Conservation (phyloP, 2,113 vertebrate genomes). For the Regulus satrapa region DNA sequence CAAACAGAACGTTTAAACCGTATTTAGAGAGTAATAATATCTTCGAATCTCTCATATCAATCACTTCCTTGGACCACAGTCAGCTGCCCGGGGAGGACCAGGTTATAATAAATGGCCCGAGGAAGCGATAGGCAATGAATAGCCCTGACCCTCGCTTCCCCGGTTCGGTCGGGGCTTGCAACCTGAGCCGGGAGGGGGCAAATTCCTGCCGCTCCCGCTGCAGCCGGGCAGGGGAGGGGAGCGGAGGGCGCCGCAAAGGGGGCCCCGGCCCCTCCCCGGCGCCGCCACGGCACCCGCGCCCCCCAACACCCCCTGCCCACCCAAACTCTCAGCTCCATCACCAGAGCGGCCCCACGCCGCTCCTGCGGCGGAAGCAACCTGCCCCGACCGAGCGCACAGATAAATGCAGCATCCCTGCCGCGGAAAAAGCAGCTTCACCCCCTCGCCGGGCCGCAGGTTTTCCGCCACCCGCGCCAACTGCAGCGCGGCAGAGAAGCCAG, state of each 20-base stretch:
- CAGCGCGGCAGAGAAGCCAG: not conserved
- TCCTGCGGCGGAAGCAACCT: not conserved
- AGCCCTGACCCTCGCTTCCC: conserved; percentile 67
- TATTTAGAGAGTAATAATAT: not conserved
- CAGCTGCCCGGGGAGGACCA: not conserved
- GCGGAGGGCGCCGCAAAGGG: not conserved
- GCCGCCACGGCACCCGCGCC: not conserved
- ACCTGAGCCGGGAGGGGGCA: conserved; percentile 71
- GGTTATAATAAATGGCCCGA: conserved; percentile 56
- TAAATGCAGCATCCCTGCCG: no score
- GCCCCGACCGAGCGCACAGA: no score
- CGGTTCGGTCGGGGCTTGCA: conserved; percentile 69
- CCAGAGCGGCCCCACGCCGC: not conserved
- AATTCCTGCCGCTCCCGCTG: conserved; percentile 61
- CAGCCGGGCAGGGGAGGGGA: not conserved
- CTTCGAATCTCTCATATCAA: not conserved
- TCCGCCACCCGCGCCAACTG: not conserved
- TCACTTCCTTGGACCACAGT: not conserved
- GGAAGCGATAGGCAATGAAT: conserved; percentile 75
- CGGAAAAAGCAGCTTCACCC: not conserved
- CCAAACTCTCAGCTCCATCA: not conserved
- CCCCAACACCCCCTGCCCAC: not conserved
- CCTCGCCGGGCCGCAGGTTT: not conserved
- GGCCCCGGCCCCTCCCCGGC: not conserved
- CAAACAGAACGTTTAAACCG: not conserved